These are phyloP conservation scores for Lordiphosa stackelbergi DNA, from an alignment of 1,140 invertebrate genomes.

Conservation along the genomic window DNA sequence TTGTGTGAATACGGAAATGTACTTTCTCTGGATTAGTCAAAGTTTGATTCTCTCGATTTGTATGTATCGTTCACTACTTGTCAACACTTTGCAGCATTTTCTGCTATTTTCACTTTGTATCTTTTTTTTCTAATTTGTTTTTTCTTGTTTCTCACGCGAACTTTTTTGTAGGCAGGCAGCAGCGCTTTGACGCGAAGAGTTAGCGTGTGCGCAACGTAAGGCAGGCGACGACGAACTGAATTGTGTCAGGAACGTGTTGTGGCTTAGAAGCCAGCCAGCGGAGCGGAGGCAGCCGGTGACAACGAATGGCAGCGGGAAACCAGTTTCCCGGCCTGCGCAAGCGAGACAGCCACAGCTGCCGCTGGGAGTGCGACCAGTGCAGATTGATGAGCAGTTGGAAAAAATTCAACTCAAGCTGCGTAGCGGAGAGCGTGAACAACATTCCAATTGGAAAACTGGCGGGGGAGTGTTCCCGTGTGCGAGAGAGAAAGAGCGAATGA, in stretches of 20 bases:
- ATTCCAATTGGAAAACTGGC: constrained; percentile 20
- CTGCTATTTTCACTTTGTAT: constrained; percentile 18
- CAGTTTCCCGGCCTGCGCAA: constrained; percentile 54
- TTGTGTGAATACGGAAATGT: constrained; percentile 26
- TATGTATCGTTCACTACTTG: constrained; percentile 24
- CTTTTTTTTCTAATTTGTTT: constrained; percentile 14
- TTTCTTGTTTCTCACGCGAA: constrained; percentile 35
- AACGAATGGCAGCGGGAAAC: constrained; percentile 64
- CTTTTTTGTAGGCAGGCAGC: constrained; percentile 13
- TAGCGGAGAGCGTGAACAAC: constrained; percentile 19
- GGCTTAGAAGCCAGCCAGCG: constrained; percentile 40
- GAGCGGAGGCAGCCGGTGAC: constrained; percentile 33
- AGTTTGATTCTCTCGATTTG: constrained; percentile 10
- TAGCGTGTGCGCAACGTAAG: constrained; percentile 73
- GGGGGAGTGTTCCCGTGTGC: constrained; percentile 16
- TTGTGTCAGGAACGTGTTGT: constrained; percentile 72
- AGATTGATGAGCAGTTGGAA: constrained; percentile 10
- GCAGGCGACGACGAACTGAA: constrained; percentile 76
- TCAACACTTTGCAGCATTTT: constrained; percentile 43
- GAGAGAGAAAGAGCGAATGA: constrained; percentile 29
- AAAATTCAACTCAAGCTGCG: constrained; percentile 8
- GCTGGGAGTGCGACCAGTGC: constrained; percentile 18
- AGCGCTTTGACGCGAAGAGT: constrained; percentile 54
- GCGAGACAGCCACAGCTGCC: constrained; percentile 8
- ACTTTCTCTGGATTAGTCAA: constrained; percentile 10